phyloP scores from a whole-genome alignment of 1,140 invertebrate species.

The Cylas formicarius region DNA sequence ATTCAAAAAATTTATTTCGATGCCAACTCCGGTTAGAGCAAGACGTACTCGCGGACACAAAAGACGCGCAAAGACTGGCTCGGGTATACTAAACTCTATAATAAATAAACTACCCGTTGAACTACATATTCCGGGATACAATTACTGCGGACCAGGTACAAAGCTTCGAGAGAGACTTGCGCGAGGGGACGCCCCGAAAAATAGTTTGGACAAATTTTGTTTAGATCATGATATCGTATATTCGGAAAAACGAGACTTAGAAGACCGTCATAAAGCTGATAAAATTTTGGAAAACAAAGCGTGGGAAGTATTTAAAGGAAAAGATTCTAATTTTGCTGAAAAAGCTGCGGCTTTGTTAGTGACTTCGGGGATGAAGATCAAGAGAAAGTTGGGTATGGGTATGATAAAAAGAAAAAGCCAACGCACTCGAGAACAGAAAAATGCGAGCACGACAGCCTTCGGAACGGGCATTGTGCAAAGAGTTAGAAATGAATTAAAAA shows the following conservation, averaged over 20 bases:
- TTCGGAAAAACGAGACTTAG: slow-evolving; percentile 34
- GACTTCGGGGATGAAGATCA: slow-evolving; percentile 21
- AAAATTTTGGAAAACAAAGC: slow-evolving; percentile 38
- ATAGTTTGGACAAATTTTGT: slow-evolving; percentile 43
- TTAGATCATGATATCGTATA: slow-evolving; percentile 46
- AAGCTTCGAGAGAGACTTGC: slow-evolving; percentile 41
- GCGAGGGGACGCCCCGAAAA: slow-evolving; percentile 42
- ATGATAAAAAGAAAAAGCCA: too few relatives aligned
- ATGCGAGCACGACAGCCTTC: neutral
- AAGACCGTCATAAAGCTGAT: slow-evolving; percentile 41
- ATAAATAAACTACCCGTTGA: slow-evolving; percentile 42
- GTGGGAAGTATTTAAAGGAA: slow-evolving; percentile 37
- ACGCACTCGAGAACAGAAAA: too few relatives aligned
- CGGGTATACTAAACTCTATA: slow-evolving; percentile 4
- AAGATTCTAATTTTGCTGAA: slow-evolving; percentile 36
- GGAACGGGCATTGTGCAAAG: neutral
- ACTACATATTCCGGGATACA: slow-evolving; percentile 43
- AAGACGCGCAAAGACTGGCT: slow-evolving; percentile 1
- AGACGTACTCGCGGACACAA: too few relatives aligned
- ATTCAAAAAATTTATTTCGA: too few relatives aligned
- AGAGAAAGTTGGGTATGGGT: slow-evolving; percentile 29
- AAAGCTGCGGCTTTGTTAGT: slow-evolving; percentile 28
- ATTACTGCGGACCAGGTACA: slow-evolving; percentile 46
- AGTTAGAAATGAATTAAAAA: neutral
- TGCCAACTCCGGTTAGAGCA: too few relatives aligned